A percentile compares a stretch with the other conserved stretches of the same genome.
Conservation (phyloP, 2,113 vertebrate species). For the Centrocercus urophasianus region DNA sequence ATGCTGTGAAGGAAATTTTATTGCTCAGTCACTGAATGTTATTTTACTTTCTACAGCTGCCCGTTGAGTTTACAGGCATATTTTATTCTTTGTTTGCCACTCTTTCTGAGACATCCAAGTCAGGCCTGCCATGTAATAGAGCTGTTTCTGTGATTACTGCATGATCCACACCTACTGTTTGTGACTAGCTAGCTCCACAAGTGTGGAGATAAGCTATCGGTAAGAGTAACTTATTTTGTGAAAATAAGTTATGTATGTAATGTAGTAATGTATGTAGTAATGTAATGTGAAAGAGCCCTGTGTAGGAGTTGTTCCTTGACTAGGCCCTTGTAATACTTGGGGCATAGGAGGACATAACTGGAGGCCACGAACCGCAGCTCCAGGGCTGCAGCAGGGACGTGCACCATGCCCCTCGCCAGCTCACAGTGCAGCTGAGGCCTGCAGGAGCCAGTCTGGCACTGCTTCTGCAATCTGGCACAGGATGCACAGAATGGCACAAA, state of each 20-base stretch:
- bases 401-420: too few relatives aligned
- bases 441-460: too few relatives aligned
- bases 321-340: fast-evolving
- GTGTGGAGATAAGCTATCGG: background rate
- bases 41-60: background rate
- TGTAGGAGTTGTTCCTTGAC: background rate
- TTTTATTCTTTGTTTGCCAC: background rate
- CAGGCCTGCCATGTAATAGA: background rate
- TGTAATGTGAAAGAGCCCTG: background rate
- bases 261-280: too few relatives aligned
- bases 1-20: background rate
- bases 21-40: background rate
- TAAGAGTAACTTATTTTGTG: background rate
- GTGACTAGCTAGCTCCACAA: background rate
- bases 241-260: background rate
- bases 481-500: background rate
- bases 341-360: fast-evolving
- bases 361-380: too few relatives aligned
- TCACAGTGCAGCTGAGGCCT: too few relatives aligned
- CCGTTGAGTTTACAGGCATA: background rate
- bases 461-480: background rate
- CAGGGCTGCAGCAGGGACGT: too few relatives aligned
- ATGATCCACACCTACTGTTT: background rate
- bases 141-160: background rate
- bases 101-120: background rate